Conservation (phyloP, 2,888 invertebrate genomes). For the Andricus curvator region DNA sequence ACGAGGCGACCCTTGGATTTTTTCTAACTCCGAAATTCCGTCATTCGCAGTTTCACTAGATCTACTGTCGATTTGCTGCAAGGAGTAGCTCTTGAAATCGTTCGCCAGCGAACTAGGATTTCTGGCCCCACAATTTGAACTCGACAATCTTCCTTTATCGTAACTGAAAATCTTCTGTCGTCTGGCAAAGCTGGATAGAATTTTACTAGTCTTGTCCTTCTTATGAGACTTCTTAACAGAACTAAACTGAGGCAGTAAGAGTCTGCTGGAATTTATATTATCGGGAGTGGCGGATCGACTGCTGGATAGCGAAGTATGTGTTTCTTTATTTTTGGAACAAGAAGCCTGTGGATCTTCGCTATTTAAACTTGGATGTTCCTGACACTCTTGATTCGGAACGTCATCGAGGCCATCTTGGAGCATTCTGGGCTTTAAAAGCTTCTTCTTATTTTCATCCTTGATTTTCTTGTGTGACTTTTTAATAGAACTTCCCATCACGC, state of each 20-base stretch:
- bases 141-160: slow-evolving; percentile 46
- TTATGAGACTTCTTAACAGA: slow-evolving; percentile 72
- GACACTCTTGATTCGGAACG: slow-evolving; percentile 22
- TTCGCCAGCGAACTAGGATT: slow-evolving; percentile 40
- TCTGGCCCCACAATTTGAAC: slow-evolving; percentile 18
- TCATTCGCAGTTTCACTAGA: slow-evolving; percentile 39
- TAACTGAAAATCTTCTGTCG: slow-evolving; percentile 59
- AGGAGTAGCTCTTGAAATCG: slow-evolving; percentile 12
- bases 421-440: slow-evolving; percentile 59
- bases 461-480: slow-evolving; percentile 72
- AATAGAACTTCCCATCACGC: slow-evolving; percentile 67
- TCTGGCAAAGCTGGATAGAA: slow-evolving; percentile 58
- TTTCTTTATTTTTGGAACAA: background rate
- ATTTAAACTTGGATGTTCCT: background rate
- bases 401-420: slow-evolving; percentile 45
- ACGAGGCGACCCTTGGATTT: slow-evolving; percentile 28
- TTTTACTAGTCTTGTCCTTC: slow-evolving; percentile 69
- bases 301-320: background rate
- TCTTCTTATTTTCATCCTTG: slow-evolving; percentile 66
- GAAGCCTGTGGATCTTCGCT: background rate
- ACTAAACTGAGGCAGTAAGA: slow-evolving; percentile 67
- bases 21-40: background rate
- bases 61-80: slow-evolving; percentile 5
- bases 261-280: slow-evolving; percentile 70
- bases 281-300: slow-evolving; percentile 70